A percentile compares a stretch with the other conserved stretches of the same genome.
These are phyloP conservation scores for Etheostoma spectabile DNA, from an alignment of 2,113 vertebrate species.

Conservation along the genomic window DNA sequence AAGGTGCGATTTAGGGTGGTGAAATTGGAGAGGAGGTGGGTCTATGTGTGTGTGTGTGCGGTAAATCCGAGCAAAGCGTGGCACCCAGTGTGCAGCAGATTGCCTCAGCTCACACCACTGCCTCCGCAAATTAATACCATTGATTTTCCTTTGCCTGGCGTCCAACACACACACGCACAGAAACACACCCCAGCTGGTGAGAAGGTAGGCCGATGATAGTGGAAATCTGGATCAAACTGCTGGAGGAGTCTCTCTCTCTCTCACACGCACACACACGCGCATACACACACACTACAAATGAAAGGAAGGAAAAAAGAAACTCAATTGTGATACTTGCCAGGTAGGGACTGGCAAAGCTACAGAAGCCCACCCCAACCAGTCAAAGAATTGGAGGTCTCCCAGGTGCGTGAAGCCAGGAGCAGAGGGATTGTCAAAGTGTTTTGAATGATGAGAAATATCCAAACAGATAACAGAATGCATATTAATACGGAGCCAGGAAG, in stretches of 20 bases:
- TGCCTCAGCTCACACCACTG: slow-evolving; percentile 84
- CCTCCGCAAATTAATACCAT: slow-evolving; percentile 85
- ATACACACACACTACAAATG: slow-evolving; percentile 44
- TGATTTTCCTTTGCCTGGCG: slow-evolving; percentile 81
- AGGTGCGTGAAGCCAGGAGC: slow-evolving; percentile 51
- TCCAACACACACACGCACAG: slow-evolving; percentile 44
- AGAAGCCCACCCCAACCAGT: slow-evolving; percentile 42
- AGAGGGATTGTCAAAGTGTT: slow-evolving; percentile 59
- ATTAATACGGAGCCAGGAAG: slow-evolving; percentile 37
- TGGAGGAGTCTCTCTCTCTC: slow-evolving; percentile 38
- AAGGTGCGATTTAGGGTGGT: slow-evolving; percentile 54
- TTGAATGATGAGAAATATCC: slow-evolving; percentile 60
- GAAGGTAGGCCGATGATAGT: slow-evolving; percentile 49
- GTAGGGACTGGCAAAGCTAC: slow-evolving; percentile 33
- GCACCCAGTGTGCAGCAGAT: slow-evolving; percentile 80
- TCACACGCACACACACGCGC: slow-evolving; percentile 36
- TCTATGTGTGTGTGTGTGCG: slow-evolving; percentile 31
- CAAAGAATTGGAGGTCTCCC: slow-evolving; percentile 57
- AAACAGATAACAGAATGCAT: slow-evolving; percentile 48
- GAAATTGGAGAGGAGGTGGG: slow-evolving; percentile 44
- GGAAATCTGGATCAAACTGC: slow-evolving; percentile 53
- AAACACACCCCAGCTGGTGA: slow-evolving; percentile 42
- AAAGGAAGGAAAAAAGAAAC: slow-evolving; percentile 58
- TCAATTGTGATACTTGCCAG: slow-evolving; percentile 52
- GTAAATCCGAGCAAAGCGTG: slow-evolving; percentile 70